Evolutionary conservation across 35 echinoderm and acorn worm species (phyloP).

Genomic region (Anneissia japonica): DNA sequence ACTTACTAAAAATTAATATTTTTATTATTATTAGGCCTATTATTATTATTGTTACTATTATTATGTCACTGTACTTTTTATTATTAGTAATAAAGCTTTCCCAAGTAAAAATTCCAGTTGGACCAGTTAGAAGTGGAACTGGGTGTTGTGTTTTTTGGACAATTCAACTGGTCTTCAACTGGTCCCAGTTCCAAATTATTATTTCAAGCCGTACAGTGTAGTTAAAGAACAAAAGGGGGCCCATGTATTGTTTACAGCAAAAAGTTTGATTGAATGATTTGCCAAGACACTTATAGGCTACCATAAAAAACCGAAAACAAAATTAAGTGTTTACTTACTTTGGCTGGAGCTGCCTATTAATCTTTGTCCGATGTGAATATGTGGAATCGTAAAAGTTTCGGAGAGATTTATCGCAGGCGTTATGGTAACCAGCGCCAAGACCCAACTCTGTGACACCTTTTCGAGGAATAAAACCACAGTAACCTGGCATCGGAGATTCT

Average conservation of each 20-base stretch:
- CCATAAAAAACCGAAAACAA: too few species aligned
- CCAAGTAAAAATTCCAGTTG: too few species aligned
- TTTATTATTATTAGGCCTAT: too few species aligned
- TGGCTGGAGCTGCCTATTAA: constrained; percentile 14
- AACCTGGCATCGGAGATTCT: constrained; percentile 94
- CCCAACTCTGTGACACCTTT: constrained; percentile 90
- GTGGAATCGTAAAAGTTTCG: constrained; percentile 83
- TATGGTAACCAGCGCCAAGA: constrained; percentile 73
- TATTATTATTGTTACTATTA: too few species aligned
- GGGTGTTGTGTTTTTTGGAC: too few species aligned
- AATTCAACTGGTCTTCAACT: too few species aligned
- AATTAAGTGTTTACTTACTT: constrained; percentile 57
- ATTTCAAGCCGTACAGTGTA: not conserved
- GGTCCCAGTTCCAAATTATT: too few species aligned
- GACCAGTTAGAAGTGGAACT: too few species aligned
- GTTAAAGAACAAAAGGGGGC: not conserved
- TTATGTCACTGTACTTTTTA: too few species aligned
- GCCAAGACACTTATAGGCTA: too few species aligned
- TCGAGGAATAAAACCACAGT: constrained; percentile 85
- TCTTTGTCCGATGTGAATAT: constrained; percentile 41
- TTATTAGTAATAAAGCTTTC: too few species aligned
- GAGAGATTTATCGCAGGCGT: constrained; percentile 83
- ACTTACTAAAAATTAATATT: too few species aligned
- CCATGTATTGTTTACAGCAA: not conserved
- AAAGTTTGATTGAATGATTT: not conserved